Evolutionary conservation across 2,113 vertebrate species (phyloP), one percentile per base, ranked within the genome.

Genomic region (Tenebrosternarchus preto): DNA sequence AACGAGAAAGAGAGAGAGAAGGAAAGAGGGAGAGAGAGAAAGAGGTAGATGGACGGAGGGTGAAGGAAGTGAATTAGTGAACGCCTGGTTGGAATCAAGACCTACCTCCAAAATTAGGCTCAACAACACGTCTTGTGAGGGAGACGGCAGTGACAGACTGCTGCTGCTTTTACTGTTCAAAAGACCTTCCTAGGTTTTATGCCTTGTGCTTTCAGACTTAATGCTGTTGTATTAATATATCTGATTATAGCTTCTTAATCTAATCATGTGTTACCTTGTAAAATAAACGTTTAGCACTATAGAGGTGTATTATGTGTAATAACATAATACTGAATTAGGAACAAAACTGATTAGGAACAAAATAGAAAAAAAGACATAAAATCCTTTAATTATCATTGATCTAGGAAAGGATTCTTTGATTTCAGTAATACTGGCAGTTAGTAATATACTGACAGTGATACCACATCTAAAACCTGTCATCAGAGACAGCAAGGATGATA

Each of bases 401-500:
- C 71, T 70, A 33, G 29, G 9, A 55, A 69, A 69, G 20, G 60
- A 61, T 61, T 0, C 66, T 39, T 61, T 76, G 67, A 71, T 66
- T 43, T 29, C 31, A 76, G 64, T 12, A 76, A 76, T 70, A 36
- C 73, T 36, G 29, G 55, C 33, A 76, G 64, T 50, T 70, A 46
- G 66, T 81, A 72, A 59, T 71, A 57, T 78, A 77, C 66, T 50
- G 24, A 74, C 56, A 53, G 27, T 74, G 46, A 69, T 50, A 59
- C 80, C 31, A 77, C 73, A n/a, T n/a, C n/a, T n/a, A 72, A 55
- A 20, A 50, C 77, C 43, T 80, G 84, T 61, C 79, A 64, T 80
- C 82, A 84, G 77, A 80, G 82, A 64, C 80, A 39, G 68, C 67
- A 75, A 76, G 68, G 79, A 46, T 84, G 80, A 66, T 61, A 72